Evolutionary conservation across 2,797 vertebrate genomes (phyloP), one percentile per base, ranked within the genome.

Genomic region (Cossypha niveicapilla): DNA sequence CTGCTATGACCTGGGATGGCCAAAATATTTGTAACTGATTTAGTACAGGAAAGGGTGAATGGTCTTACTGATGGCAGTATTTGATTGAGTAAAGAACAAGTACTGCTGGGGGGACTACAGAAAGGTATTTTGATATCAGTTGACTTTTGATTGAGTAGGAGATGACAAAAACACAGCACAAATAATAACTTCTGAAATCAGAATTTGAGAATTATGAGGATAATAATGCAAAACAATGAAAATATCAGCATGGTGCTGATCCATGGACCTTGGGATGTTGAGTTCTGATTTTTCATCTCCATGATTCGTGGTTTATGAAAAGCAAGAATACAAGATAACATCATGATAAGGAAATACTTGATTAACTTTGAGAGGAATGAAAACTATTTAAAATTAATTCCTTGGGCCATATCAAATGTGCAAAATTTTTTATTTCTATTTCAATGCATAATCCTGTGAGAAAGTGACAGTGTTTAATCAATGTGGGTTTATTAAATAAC

Each of bases 401-500:
- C 21, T 71, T 50, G 10, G 44, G 75, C 19, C 3, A 48, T 9
- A 30, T 30, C 53, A 83, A 70, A 58, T 3, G 2, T 18, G 10
- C 1, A 82, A 71, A 42, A 18, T 35, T 41, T 41, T 74, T 13
- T n/a, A 30, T 54, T 63, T 47, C 9, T 53, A 8, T 58, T 80
- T 39, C 23, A 48, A 18, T 30, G 7, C 24, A 44, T 28, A 23
- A 18, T 62, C 62, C 44, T 56, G 32, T 44, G 24, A 28, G 73
- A 92, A 83, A 67, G 7, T 35, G n/a, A 21, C 48, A 4, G 18
- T 30, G 76, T 85, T 87, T 63, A 83, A 76, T 81, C 30, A 54
- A 28, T 28, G 3, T 4, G 1, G 24, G 11, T 62, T 88, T 87
- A 44, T 73, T 62, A 67, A 93, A 47, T 19, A 74, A 60, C 24